phyloP scores from a whole-genome alignment of 1,140 invertebrate genomes.

The Cydia fagiglandana region DNA sequence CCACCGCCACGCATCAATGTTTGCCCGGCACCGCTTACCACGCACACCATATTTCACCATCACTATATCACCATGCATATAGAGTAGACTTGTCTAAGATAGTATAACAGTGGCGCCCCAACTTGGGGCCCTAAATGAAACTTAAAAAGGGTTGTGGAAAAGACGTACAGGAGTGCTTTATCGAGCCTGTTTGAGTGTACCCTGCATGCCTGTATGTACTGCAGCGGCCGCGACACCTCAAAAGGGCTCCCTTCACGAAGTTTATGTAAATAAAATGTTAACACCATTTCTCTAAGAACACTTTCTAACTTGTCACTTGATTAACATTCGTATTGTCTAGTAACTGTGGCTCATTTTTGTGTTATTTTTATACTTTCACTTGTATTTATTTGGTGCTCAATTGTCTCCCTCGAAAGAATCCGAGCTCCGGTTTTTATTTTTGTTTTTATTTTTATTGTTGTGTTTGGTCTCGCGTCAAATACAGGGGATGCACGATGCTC shows the following conservation, averaged over 20 bases:
- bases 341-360: slow-evolving; percentile 41
- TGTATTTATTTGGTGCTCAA: slow-evolving; percentile 58
- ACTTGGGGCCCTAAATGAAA: slow-evolving; percentile 33
- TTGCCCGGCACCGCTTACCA: slow-evolving; percentile 50
- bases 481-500: slow-evolving; percentile 78
- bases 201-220: not conserved
- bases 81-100: slow-evolving; percentile 38
- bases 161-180: slow-evolving; percentile 45
- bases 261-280: slow-evolving; percentile 27
- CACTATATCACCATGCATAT: slow-evolving; percentile 43
- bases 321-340: slow-evolving; percentile 36
- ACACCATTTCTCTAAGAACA: slow-evolving; percentile 25
- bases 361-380: slow-evolving; percentile 51
- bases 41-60: slow-evolving; percentile 48
- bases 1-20: slow-evolving; percentile 55
- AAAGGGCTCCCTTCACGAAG: slow-evolving; percentile 13
- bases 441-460: slow-evolving; percentile 54
- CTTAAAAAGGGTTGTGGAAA: slow-evolving; percentile 71
- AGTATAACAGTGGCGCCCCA: slow-evolving; percentile 43
- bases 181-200: not conserved
- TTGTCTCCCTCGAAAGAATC: slow-evolving; percentile 74
- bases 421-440: slow-evolving; percentile 61
- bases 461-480: slow-evolving; percentile 69
- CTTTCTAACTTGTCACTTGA: slow-evolving; percentile 38
- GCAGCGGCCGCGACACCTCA: not conserved